Base-by-base conservation (phyloP, 2,113 vertebrate species). In the Mirounga angustirostris region DNA sequence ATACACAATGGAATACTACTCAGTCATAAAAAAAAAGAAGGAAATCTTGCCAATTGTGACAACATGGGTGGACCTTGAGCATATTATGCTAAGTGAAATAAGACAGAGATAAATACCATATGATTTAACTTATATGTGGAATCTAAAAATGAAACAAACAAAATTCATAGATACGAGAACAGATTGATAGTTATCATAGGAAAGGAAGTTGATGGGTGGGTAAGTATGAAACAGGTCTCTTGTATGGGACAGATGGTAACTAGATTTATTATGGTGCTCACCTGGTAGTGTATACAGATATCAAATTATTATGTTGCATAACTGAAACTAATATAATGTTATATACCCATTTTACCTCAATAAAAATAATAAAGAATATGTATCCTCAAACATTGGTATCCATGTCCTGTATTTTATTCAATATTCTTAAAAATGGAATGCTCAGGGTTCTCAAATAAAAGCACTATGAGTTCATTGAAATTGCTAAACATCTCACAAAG, bases 371-470 rank as follows among this genome's bases (percentile, higher is more conserved):
- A 52, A 26, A 7, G 36, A 74, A 30, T 95, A 80, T 83, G 74
- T 94, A 22, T 76, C 3, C 13, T 94, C 19, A 85, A 90, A 84
- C 50, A 78, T 93, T 69, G 88, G 26, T 84, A 91, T 85, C 88
- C 69, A 43, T 63, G 28, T 82, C 19, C 24, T 90, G 0, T 54
- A 76, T 94, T 84, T 92, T n/a, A 89, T 91, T 92, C 61, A 94
- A 21, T 92, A 69, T 84, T 8, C 67, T 96, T 89, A 54, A 89
- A 86, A 89, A 86, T 30, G 22, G 71, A 86, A 81, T 83, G 14
- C 18, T 9, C 61, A 59, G 87, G 89, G 50, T 94, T 95, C 46
- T 97, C 95, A 95, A 92, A 95, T 94, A 86, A 63, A 97, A 94
- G 69, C 33, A 89, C 33, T 91, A 76, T 50, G 43, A 95, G 81